phyloP scores from a whole-genome alignment of 2,113 vertebrate genomes.

The Zingel zingel region DNA sequence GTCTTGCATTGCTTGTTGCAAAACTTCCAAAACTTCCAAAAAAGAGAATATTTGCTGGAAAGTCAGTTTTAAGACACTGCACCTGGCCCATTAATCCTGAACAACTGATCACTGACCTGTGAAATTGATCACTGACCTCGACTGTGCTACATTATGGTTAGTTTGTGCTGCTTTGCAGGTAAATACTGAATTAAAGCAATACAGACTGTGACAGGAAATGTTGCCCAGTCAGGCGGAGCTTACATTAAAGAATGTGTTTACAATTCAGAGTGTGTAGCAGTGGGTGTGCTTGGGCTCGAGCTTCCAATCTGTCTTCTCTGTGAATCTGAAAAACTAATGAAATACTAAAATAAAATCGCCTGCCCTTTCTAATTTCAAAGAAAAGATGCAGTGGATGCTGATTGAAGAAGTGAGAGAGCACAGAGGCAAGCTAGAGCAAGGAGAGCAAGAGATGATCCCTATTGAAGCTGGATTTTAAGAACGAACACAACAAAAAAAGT shows the following conservation, averaged over 20 bases:
- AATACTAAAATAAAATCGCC: conserved; percentile 45
- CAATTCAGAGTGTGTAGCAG: conserved; percentile 20
- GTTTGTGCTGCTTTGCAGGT: conserved; percentile 2
- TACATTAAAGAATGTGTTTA: conserved; percentile 33
- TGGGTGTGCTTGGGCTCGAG: conserved; percentile 23
- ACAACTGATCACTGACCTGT: background rate
- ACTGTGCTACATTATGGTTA: background rate
- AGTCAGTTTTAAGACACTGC: conserved; percentile 8
- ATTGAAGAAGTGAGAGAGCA: conserved; percentile 11
- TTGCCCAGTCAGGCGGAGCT: conserved; percentile 3
- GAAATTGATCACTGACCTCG: conserved; percentile 32
- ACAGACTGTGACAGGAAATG: conserved; percentile 20
- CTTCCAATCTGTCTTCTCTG: conserved; percentile 31
- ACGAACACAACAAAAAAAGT: conserved; percentile 19
- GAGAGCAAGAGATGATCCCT: conserved; percentile 10
- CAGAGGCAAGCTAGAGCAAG: conserved; percentile 1
- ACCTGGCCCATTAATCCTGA: background rate
- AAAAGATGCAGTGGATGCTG: conserved; percentile 24
- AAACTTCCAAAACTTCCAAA: background rate
- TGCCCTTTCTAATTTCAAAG: conserved; percentile 23
- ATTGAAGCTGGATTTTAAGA: conserved; percentile 22
- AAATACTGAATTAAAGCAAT: conserved; percentile 35
- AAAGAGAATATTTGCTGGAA: background rate
- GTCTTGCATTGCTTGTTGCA: background rate
- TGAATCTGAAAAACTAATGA: conserved; percentile 37